Evolutionary conservation across 1,140 invertebrate species (phyloP).

Genomic region (Anastrepha ludens): DNA sequence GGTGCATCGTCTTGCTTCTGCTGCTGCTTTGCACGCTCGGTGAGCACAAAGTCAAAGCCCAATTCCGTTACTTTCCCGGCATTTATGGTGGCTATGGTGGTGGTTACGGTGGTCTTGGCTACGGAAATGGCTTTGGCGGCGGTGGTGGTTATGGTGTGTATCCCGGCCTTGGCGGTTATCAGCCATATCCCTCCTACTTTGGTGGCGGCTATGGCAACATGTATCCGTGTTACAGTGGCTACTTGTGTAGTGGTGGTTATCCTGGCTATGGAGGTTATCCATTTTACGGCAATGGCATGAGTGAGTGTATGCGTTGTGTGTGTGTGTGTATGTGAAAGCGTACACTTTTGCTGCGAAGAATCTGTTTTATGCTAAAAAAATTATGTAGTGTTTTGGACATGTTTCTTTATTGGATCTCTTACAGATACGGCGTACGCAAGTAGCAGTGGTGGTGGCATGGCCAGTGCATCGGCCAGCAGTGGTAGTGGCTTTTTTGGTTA

Average conservation of each 20-base stretch:
- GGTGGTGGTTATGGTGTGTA: conserved; percentile 57
- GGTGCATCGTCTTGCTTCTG: neutral
- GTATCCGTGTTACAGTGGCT: conserved; percentile 58
- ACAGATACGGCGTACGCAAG: conserved; percentile 69
- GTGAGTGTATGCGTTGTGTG: conserved; percentile 61
- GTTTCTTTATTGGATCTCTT: conserved; percentile 60
- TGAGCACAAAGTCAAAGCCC: neutral
- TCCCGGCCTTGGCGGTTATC: conserved; percentile 57
- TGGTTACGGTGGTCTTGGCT: conserved; percentile 56
- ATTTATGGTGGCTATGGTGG: conserved; percentile 20
- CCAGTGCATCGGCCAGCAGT: conserved; percentile 63
- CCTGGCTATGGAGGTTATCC: conserved; percentile 66
- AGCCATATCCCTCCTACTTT: conserved; percentile 57
- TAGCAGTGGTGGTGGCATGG: conserved; percentile 67
- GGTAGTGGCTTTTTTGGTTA: conserved; percentile 30
- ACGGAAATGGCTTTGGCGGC: conserved; percentile 59
- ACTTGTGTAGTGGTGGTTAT: conserved; percentile 59
- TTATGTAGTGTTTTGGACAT: conserved; percentile 69
- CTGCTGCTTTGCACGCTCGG: neutral
- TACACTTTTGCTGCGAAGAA: neutral
- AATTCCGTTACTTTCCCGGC: conserved; percentile 19
- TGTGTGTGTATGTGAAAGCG: neutral
- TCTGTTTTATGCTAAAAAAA: conserved; percentile 24
- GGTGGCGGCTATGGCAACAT: conserved; percentile 43
- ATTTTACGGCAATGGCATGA: conserved; percentile 64